Evolutionary conservation across 92 coral and sea anemone genomes (phyloP).

Genomic region (Metridium senile): DNA sequence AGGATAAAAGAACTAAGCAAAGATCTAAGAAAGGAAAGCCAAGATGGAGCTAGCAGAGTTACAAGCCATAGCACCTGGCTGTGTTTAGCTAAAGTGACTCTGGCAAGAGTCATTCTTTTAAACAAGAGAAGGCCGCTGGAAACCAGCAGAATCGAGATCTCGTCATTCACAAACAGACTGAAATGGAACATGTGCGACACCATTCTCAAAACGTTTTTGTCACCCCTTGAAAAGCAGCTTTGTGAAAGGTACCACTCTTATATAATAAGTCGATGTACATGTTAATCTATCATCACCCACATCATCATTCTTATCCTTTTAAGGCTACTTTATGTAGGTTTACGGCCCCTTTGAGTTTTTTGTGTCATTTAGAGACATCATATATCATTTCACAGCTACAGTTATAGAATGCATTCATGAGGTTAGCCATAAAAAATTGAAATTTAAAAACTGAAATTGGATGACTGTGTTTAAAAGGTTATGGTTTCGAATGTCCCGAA

Average conservation of each 20-base stretch:
- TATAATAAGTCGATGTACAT: too few relatives aligned
- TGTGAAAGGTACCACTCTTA: slow-evolving; percentile 54
- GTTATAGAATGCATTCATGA: too few relatives aligned
- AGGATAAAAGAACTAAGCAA: not conserved
- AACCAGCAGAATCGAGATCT: slow-evolving; percentile 5
- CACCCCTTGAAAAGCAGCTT: slow-evolving; percentile 30
- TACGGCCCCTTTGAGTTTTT: too few relatives aligned
- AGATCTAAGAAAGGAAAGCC: not conserved
- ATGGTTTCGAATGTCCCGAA: too few relatives aligned
- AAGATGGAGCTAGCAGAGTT: not conserved
- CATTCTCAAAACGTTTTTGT: slow-evolving; percentile 2
- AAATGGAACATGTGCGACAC: slow-evolving; percentile 32
- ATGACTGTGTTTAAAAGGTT: too few relatives aligned
- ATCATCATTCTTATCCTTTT: too few relatives aligned
- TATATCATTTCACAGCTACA: too few relatives aligned
- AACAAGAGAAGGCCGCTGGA: slow-evolving; percentile 52
- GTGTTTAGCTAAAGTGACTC: slow-evolving; percentile 33
- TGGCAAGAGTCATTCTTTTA: slow-evolving; percentile 43
- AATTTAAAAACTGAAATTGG: too few relatives aligned
- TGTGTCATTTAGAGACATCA: too few relatives aligned
- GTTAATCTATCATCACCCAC: too few relatives aligned
- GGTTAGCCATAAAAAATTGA: too few relatives aligned
- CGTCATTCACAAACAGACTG: slow-evolving; percentile 26
- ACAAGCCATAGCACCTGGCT: slow-evolving; percentile 27
- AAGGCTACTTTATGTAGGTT: too few relatives aligned